Base-by-base conservation (phyloP, 2,113 vertebrate species). In the Scartelaos histophorus region DNA sequence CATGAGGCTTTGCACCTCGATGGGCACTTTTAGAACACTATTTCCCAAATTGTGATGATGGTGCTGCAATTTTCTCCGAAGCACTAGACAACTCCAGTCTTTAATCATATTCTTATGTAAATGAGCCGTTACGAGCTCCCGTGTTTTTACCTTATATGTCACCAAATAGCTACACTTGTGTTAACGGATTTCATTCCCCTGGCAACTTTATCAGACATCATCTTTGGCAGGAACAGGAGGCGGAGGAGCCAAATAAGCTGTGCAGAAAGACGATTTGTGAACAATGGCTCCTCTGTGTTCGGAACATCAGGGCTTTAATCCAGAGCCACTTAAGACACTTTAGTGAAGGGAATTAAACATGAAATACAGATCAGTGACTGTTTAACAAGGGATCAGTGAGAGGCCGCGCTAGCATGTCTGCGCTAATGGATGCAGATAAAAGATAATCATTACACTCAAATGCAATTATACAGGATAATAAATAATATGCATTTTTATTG, bases 221-320 rank as follows among this genome's bases (percentile, higher is more conserved):
- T 77, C 80, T 69, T 61, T 85, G 83, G 79, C 80, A 12, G 47
- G 25, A 47, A n/a, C 29, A 43, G 57, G 61, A 60, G 46, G 75
- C 13, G 46, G 10, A 56, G 25, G 0, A n/a, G 76, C 79, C 81
- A 87, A 79, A 79, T 24, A 73, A 76, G 68, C 80, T 65, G 17
- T 61, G 72, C 53, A 83, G 81, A 67, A 78, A 43, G 75, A 71
- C 47, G 66, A 75, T 57, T 49, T 45, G 60, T 66, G 35, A 58
- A 87, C 87, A 86, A 84, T 81, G 78, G 68, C 71, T 13, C 75
- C 64, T 84, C 83, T 87, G 56, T 87, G 66, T 74, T 75, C 71
- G 13, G 58, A 71, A 71, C 76, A 46, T 85, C 83, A 81, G 71
- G 62, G 79, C 67, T 74, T 77, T 79, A 81, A 82, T 82, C 76